Evolutionary conservation across 2,113 vertebrate species (phyloP), one percentile per base, ranked within the genome.

Genomic region (Mastomys natalensis): DNA sequence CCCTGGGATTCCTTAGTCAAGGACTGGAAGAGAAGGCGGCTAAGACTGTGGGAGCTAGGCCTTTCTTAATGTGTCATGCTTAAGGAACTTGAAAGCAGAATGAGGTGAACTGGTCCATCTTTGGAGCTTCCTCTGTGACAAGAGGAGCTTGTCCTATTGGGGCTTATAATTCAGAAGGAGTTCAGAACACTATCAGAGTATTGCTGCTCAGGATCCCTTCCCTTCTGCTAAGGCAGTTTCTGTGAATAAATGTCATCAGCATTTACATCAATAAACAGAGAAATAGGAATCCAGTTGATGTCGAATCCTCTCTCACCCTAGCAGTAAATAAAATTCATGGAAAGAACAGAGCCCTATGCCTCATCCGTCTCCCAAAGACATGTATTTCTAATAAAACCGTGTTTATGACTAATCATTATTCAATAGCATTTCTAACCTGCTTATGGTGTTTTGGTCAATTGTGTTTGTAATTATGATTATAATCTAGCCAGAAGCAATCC

Each of bases 361-460:
- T 77, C 17, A 13, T 77, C 60, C 60, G 40, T 64, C 13, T 34
- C 2, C 40, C 6, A 17, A 86, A 90, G 84, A 94, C 37, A 93
- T 22, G 80, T 9, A 45, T 88, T 94, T 92, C 92, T 95, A 95
- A 89, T 87, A 94, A 94, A 93, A 40, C 45, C 34, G 13, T 87
- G 82, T 82, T 93, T 81, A 85, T 72, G 43, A 81, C 45, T 95
- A 87, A 93, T 94, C 84, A 29, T 93, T 93, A 91, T 84, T 94
- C 62, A 91, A 84, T 70, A 95, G 26, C n/a, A 89, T 66, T 74
- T 89, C 10, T 89, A 95, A 96, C 91, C 53, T 85, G 17, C 43
- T 94, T 62, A 90, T 60, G 24, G 29, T 95, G 90, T 95, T 91
- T 87, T 94, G 87, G 88, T 96, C 92, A 96, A 66, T 94, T 94